phyloP scores from a whole-genome alignment of 2,888 invertebrate genomes.

The Agonopterix alstromeriana region DNA sequence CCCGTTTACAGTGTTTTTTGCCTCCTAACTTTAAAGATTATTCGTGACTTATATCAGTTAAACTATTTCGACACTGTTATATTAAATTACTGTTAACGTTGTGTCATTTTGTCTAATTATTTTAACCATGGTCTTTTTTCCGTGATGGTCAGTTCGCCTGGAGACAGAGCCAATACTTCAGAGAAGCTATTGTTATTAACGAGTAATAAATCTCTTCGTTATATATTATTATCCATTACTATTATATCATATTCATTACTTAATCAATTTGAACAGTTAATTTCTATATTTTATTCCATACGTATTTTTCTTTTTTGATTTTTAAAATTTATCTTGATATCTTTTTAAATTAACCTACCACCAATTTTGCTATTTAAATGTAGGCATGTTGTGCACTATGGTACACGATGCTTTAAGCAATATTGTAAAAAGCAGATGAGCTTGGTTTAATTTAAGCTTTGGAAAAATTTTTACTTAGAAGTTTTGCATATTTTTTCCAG shows the following conservation, averaged over 20 bases:
- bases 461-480: conserved; percentile 26
- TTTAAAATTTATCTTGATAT: conserved; percentile 26
- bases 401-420: conserved; percentile 42
- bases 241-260: conserved; percentile 35
- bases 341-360: conserved; percentile 40
- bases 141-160: conserved; percentile 86
- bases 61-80: not conserved
- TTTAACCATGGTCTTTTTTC: conserved; percentile 61
- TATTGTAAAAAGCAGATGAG: conserved; percentile 25
- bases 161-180: conserved; percentile 98
- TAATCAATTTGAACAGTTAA: conserved; percentile 41
- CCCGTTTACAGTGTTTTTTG: too few species aligned
- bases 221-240: conserved; percentile 67
- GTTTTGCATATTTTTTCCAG: conserved; percentile 54
- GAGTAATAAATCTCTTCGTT: conserved; percentile 82
- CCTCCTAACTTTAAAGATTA: not conserved
- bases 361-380: conserved; percentile 42
- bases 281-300: conserved; percentile 56
- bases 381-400: conserved; percentile 62
- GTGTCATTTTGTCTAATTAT: conserved; percentile 29
- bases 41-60: not conserved
- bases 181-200: conserved; percentile 94
- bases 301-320: conserved; percentile 34
- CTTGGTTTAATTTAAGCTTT: conserved; percentile 11
- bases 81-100: conserved; percentile 16